Conservation (phyloP, 2,888 invertebrate species). For the Hesperia comma region DNA sequence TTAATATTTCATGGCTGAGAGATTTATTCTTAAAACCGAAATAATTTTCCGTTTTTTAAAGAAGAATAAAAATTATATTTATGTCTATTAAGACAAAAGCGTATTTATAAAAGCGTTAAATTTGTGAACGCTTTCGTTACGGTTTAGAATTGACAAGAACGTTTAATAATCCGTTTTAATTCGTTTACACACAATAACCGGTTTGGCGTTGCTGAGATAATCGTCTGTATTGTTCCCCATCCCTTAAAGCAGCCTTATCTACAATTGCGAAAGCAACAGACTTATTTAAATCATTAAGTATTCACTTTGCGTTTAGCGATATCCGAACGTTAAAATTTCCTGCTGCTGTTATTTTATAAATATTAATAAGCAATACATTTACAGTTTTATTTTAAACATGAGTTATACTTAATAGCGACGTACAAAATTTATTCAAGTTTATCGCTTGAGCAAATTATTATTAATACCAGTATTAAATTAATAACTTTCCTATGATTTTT, state of each 20-base stretch:
- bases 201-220: slow-evolving; percentile 60
- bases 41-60: no score
- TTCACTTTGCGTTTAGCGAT: slow-evolving; percentile 46
- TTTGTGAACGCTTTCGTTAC: neutral
- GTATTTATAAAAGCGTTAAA: slow-evolving; percentile 10
- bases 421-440: no score
- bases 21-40: no score
- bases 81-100: neutral
- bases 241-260: slow-evolving; percentile 70
- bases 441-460: no score
- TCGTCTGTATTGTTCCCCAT: slow-evolving; percentile 72
- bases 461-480: no score
- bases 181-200: slow-evolving; percentile 72
- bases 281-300: slow-evolving; percentile 70
- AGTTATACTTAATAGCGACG: no score
- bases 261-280: slow-evolving; percentile 60
- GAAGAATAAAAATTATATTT: slow-evolving; percentile 1
- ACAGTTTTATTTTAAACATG: no score
- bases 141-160: slow-evolving; percentile 55
- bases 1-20: no score
- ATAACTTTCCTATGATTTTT: no score
- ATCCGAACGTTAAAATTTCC: slow-evolving; percentile 4
- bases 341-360: neutral
- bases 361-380: no score
- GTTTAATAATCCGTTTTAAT: slow-evolving; percentile 57